Evolutionary conservation across 2,797 vertebrate species (phyloP), one percentile per base, ranked within the genome.

Genomic region (Anableps anableps): DNA sequence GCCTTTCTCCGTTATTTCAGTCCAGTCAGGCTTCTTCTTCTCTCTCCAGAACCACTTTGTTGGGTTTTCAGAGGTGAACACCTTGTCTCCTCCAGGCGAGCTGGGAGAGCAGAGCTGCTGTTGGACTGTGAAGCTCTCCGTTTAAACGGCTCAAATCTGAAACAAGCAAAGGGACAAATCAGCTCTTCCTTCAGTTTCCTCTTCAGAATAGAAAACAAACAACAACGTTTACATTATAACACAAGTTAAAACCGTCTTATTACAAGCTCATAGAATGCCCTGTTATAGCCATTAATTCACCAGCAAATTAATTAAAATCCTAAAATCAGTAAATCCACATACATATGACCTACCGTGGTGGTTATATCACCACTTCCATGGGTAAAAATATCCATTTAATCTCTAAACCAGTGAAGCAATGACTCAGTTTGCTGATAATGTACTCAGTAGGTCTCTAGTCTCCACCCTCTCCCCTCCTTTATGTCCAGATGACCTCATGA

Each of bases 1-100:
- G 78, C 66, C 11, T 80, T 83, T 84, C 70, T 51, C 81, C 85
- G 68, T 84, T 84, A 62, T 85, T 87, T 85, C 81, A 77, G 75
- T 82, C 43, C 72, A 66, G 66, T 79, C 58, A 3, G 31, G 76
- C 71, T 85, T 89, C 83, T 84, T 84, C 78, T 80, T 60, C 31
- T 55, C 75, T 86, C 80, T 83, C 21, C 10, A 34, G 53, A 70
- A 86, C 53, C 48, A 48, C 68, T 80, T 66, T 83, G 51, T 72
- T 60, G 73, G 73, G 79, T 83, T 66, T 31, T 58, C 77, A 80
- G 77, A 36, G 26, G 64, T 62, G 26, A 78, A 50, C 31, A 77
- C 43, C 75, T 84, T 58, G 8, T 31, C 34, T 72, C 62, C 70
- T 78, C 80, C 60, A 81, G 82, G 77, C 85, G 82, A 86, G 77